Evolutionary conservation across 2,113 vertebrate genomes (phyloP).

Genomic region (Fregetta grallaria): DNA sequence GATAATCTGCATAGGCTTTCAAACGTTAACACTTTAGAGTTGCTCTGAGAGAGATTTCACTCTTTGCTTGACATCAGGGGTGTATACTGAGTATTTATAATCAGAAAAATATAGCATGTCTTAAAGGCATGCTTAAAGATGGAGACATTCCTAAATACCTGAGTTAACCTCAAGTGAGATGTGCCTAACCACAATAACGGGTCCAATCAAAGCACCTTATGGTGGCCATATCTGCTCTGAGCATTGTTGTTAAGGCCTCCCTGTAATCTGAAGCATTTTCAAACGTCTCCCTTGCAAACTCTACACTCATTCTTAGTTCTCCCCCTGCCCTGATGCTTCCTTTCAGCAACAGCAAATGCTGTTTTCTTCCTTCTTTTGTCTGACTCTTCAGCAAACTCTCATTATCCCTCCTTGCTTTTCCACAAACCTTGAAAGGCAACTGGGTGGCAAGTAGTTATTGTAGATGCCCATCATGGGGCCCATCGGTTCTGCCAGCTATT

Average conservation of each 20-base stretch:
- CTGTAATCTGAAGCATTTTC: background rate
- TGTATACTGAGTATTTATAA: background rate
- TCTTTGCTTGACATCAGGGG: background rate
- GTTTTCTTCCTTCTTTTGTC: conserved; percentile 17
- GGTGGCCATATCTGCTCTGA: background rate
- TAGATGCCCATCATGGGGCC: conserved; percentile 15
- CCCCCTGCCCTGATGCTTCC: background rate
- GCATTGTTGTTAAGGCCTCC: background rate
- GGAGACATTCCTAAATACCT: background rate
- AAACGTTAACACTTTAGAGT: background rate
- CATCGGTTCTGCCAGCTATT: background rate
- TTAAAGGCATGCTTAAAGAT: background rate
- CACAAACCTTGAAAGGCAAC: conserved; percentile 24
- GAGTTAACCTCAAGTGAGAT: background rate
- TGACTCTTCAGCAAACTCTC: background rate
- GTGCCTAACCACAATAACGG: background rate
- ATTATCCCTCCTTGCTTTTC: conserved; percentile 6
- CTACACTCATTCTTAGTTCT: background rate
- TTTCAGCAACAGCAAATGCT: background rate
- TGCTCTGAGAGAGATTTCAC: background rate
- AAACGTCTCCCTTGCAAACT: background rate
- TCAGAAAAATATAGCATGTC: background rate
- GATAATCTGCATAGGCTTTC: background rate
- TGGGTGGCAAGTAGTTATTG: conserved; percentile 29
- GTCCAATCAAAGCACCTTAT: background rate